Evolutionary conservation across 2,888 invertebrate genomes (phyloP), one percentile per base, ranked within the genome.

Genomic region (Charanyca ferruginea): DNA sequence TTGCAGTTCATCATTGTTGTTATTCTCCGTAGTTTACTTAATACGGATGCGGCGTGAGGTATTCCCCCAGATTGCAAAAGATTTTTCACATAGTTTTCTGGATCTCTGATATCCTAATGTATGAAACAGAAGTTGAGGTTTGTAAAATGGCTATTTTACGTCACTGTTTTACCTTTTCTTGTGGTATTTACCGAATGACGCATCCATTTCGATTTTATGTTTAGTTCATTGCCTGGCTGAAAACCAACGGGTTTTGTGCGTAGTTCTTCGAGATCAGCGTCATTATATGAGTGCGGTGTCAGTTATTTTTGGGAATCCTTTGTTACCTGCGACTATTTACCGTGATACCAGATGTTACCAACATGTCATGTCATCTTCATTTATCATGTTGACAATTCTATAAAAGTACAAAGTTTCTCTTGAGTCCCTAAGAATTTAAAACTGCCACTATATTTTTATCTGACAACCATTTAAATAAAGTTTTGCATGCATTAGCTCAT

Each of bases 231-330:
- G 76, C 78, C 83, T 83, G 84, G 81, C 79, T 80, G 80, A 85
- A 87, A 85, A 84, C 75, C 83, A 83, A 72, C 80, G 63, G 77
- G 75, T 75, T 82, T 87, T 85, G 78, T 89, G 90, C 90, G 90
- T 88, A 87, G 89, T 88, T 83, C 76, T 83, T 81, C 66, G 72
- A 71, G 73, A 81, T 75, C 77, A 82, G 81, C 85, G 87, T 85
- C 88, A 86, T 83, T 80, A 72, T 69, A 76, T 73, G 61, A 73
- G 68, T 67, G 71, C 62, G 73, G 63, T 85, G 82, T 81, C 81
- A 80, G 84, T 80, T 87, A 86, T 89, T 90, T 86, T 87, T 85
- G 85, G 85, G 81, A 81, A 79, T 87, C 83, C 85, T 87, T 88
- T 89, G 85, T 87, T 80, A 78, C 81, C 59, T 70, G 55, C 44